A percentile compares a stretch with the other conserved stretches of the same genome.
Conservation (phyloP, 1,140 invertebrate genomes). For the Habropoda laboriosa region DNA sequence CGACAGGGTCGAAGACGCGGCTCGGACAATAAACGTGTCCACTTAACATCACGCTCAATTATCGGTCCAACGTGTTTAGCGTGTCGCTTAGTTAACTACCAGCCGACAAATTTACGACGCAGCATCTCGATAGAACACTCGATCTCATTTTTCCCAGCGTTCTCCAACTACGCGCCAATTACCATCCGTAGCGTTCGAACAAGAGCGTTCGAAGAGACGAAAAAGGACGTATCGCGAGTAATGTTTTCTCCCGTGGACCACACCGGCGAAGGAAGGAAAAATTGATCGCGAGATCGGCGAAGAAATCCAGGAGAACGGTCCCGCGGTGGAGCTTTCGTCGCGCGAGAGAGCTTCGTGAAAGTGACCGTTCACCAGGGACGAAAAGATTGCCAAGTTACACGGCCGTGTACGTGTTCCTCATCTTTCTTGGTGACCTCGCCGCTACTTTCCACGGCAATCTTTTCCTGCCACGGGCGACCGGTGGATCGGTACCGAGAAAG, state of each 20-base stretch:
- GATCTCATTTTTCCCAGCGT: constrained; percentile 1
- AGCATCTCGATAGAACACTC: constrained; percentile 1
- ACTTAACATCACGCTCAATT: constrained; percentile 9
- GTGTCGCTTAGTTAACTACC: neutral
- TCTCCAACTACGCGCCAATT: too few relatives aligned
- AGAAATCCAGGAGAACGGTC: neutral
- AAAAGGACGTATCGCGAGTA: too few relatives aligned
- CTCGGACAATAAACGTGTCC: constrained; percentile 7
- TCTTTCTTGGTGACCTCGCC: constrained; percentile 26
- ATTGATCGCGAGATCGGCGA: neutral
- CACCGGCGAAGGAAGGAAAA: too few relatives aligned
- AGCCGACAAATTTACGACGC: constrained; percentile 7
- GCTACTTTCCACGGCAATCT: constrained; percentile 34
- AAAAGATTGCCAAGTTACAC: constrained; percentile 19
- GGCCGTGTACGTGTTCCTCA: constrained; percentile 12
- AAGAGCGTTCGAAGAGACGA: too few relatives aligned
- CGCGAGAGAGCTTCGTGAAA: constrained; percentile 45
- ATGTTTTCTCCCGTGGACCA: neutral
- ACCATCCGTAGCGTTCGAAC: too few relatives aligned
- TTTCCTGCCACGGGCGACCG: constrained; percentile 14
- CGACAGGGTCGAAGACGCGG: constrained; percentile 11
- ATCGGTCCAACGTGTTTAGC: constrained; percentile 5
- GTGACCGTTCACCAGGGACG: constrained; percentile 42
- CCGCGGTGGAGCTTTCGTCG: constrained; percentile 23
- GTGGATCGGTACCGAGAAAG: constrained; percentile 33